A percentile compares a stretch with the other conserved stretches of the same genome.
These are phyloP conservation scores for Aphidius ervi DNA, from an alignment of 1,140 invertebrate species.

Conservation along the genomic window DNA sequence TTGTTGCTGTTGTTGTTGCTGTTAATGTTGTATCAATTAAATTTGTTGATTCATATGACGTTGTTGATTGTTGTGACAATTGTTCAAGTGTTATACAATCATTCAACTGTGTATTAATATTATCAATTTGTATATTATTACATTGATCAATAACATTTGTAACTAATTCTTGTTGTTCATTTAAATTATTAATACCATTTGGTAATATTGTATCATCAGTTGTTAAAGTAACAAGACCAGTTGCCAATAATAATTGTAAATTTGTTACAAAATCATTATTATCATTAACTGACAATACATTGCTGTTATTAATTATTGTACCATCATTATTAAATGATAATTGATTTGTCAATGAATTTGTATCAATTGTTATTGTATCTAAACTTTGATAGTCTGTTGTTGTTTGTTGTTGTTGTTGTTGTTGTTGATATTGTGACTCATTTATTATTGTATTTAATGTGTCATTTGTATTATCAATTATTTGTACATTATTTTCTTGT, in stretches of 20 bases:
- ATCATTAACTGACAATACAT: conserved; percentile 34
- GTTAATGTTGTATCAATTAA: no score
- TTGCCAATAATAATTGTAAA: conserved; percentile 38
- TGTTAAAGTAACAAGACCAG: conserved; percentile 42
- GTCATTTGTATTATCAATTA: conserved; percentile 27
- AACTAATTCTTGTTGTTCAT: not conserved
- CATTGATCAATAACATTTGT: not conserved
- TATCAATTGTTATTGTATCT: conserved; percentile 31
- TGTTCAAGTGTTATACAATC: no score
- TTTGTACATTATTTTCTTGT: conserved; percentile 27
- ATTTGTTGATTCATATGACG: no score
- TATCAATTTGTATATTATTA: not conserved
- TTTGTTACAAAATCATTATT: conserved; percentile 42
- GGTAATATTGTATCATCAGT: conserved; percentile 33
- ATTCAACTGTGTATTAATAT: no score
- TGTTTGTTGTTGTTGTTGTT: not conserved
- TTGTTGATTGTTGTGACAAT: no score
- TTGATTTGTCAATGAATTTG: conserved; percentile 30
- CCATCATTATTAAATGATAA: conserved; percentile 36
- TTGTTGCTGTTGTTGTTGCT: no score
- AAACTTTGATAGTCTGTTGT: conserved; percentile 24
- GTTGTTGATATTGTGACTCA: conserved; percentile 5
- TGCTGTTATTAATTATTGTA: conserved; percentile 32
- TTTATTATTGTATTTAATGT: conserved; percentile 21
- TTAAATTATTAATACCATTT: no score